Evolutionary conservation across 2,888 invertebrate species (phyloP), one percentile per base, ranked within the genome.

Genomic region (Zhuqinia jingwanae): DNA sequence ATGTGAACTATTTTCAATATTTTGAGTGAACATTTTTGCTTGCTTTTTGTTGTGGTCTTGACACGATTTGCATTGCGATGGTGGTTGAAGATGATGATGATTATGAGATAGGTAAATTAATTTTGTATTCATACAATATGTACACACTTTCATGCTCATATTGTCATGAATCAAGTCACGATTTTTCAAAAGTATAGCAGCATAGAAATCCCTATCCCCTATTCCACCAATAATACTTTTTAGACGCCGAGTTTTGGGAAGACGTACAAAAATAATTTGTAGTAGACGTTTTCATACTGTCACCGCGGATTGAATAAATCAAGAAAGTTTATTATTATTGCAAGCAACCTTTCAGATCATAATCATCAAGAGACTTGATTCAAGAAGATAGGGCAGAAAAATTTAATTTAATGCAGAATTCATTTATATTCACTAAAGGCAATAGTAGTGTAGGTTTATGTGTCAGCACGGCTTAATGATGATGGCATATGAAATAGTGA

Each of bases 1-100:
- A 47, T 73, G 70, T 53, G 73, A 73, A 73, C 73, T 73, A 73
- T 73, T 15, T 73, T 73, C 73, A 73, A 73, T 73, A 73, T 50
- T 73, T 58, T 58, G 36, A 36, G 20, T 70, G 73, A 73, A 22
- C 50, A 73, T 47, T 70, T 47, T 1, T 2, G 42, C 13, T 15
- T 27, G 25, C 30, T 76, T 76, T 76, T 56, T 36, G 25, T 17
- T 60, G 36, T 58, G 76, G 20, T 58, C 76, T 76, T 76, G 76
- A 76, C 76, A 76, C 76, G 76, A 76, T 76, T 76, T 58, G 56
- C 56, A 56, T 36, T 58, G 27, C 22, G 42, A 8, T 76, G 76
- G 42, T 8, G 56, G 76, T 42, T 76, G 76, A 76, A 58, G 22
- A 56, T 76, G 76, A 76, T 76, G 76, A 76, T 36, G 36, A 36